Conservation (phyloP, 2,113 vertebrate genomes). For the Amia ocellicauda region DNA sequence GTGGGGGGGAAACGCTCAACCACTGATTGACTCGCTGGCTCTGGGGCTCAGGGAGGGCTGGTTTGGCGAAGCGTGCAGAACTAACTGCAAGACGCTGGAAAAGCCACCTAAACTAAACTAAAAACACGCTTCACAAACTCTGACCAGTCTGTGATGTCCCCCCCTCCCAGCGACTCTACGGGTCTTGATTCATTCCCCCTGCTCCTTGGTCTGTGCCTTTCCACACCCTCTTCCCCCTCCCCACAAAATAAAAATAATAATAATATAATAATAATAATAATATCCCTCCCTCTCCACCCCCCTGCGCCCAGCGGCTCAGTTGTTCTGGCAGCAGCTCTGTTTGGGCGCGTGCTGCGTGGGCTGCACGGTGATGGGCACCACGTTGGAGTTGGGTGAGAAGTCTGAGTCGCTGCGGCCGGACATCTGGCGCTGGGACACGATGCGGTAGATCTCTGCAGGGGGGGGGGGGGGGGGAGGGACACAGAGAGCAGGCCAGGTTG, state of each 20-base stretch:
- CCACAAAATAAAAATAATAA: too few relatives aligned
- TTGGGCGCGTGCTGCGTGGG: slow-evolving; percentile 72
- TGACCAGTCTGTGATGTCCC: too few relatives aligned
- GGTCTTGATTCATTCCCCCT: too few relatives aligned
- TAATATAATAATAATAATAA: too few relatives aligned
- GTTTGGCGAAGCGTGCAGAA: too few relatives aligned
- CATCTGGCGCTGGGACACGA: slow-evolving; percentile 82
- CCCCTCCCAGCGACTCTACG: too few relatives aligned
- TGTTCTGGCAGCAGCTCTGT: slow-evolving; percentile 79
- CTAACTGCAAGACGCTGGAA: too few relatives aligned
- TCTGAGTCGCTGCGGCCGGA: slow-evolving; percentile 60
- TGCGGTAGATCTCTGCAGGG: slow-evolving; percentile 78
- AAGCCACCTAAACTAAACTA: too few relatives aligned
- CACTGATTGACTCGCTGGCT: too few relatives aligned
- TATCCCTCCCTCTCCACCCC: slow-evolving; percentile 26
- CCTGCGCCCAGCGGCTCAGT: slow-evolving; percentile 56
- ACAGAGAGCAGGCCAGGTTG: not conserved
- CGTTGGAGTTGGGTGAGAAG: slow-evolving; percentile 70
- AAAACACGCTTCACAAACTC: too few relatives aligned
- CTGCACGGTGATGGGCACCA: slow-evolving; percentile 81
- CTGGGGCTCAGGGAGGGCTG: too few relatives aligned
- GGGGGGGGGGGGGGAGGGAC: slow-evolving; percentile 10
- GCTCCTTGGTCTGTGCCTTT: not conserved
- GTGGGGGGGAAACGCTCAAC: too few relatives aligned
- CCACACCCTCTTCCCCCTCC: slow-evolving; percentile 24